Evolutionary conservation across 2,113 vertebrate species (phyloP).

Genomic region (Varanus salvator): DNA sequence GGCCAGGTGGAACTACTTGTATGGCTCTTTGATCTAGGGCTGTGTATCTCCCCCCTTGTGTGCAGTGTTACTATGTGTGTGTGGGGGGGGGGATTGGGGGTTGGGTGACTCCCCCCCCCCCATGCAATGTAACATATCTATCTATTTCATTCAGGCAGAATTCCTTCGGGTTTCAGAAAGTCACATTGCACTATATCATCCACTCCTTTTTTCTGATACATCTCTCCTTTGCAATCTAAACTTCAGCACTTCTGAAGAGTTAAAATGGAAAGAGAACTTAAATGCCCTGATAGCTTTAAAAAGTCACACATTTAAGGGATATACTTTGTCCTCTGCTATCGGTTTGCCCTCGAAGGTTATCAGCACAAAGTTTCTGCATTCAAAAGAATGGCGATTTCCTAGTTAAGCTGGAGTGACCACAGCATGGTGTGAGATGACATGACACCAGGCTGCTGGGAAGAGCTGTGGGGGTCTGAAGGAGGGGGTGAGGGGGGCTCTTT

Average conservation of each 20-base stretch:
- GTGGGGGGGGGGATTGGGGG: not conserved
- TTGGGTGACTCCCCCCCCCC: too few relatives aligned
- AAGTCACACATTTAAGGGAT: slow-evolving; percentile 74
- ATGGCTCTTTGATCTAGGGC: not conserved
- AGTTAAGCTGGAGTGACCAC: slow-evolving; percentile 78
- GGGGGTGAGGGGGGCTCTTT: not conserved
- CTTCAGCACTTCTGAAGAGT: slow-evolving; percentile 59
- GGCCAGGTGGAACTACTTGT: not conserved
- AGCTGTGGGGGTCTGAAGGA: not conserved
- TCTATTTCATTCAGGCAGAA: slow-evolving; percentile 1
- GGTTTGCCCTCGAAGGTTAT: slow-evolving; percentile 76
- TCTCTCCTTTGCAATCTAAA: slow-evolving; percentile 54
- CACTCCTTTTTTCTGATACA: slow-evolving; percentile 54
- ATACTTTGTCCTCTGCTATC: slow-evolving; percentile 73
- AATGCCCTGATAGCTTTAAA: slow-evolving; percentile 68
- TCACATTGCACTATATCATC: slow-evolving; percentile 43
- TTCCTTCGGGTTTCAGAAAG: slow-evolving; percentile 29
- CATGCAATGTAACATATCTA: not conserved
- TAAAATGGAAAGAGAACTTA: slow-evolving; percentile 69
- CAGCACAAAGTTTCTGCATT: slow-evolving; percentile 73
- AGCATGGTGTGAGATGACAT: slow-evolving; percentile 76
- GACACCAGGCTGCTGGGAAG: slow-evolving; percentile 25
- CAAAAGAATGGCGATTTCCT: slow-evolving; percentile 73
- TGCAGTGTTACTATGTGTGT: too few relatives aligned
- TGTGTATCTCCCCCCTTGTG: not conserved